Percentiles rank a stretch among this genome's conserved stretches.
Conservation (phyloP, 2,797 vertebrate genomes). For the Gambusia yucatana region DNA sequence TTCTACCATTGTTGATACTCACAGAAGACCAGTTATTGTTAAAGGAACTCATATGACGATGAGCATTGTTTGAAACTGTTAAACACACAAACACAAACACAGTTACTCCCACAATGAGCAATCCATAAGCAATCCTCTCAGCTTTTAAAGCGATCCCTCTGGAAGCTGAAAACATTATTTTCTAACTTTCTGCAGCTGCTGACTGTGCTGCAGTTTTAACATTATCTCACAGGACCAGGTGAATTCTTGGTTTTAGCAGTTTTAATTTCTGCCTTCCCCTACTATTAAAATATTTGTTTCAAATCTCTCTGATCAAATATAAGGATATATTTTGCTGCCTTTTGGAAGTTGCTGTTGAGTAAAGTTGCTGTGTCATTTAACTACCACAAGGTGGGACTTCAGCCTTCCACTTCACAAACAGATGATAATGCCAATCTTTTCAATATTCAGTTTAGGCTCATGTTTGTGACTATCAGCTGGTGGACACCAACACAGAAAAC, state of each 20-base stretch:
- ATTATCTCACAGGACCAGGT: not conserved
- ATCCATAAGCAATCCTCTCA: not conserved
- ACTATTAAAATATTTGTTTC: not conserved
- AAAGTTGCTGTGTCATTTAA: not conserved
- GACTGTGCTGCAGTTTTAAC: not conserved
- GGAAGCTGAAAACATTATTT: not conserved
- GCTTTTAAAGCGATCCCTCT: not conserved
- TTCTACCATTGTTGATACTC: not conserved
- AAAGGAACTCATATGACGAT: not conserved
- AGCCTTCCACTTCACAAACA: not conserved
- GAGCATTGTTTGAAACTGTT: not conserved
- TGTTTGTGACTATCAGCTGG: not conserved
- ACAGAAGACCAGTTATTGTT: not conserved
- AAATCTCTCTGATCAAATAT: not conserved
- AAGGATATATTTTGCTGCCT: not conserved
- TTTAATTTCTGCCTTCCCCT: not conserved
- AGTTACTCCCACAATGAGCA: not conserved
- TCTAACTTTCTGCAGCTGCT: not conserved
- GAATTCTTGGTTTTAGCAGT: not conserved
- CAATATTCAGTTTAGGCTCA: not conserved
- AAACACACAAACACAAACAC: too few species aligned
- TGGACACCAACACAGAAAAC: not conserved
- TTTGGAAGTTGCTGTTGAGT: not conserved
- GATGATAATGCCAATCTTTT: not conserved
- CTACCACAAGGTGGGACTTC: not conserved